Evolutionary conservation across 2,797 vertebrate genomes (phyloP), one percentile per base, ranked within the genome.

Genomic region (Scyliorhinus canicula): DNA sequence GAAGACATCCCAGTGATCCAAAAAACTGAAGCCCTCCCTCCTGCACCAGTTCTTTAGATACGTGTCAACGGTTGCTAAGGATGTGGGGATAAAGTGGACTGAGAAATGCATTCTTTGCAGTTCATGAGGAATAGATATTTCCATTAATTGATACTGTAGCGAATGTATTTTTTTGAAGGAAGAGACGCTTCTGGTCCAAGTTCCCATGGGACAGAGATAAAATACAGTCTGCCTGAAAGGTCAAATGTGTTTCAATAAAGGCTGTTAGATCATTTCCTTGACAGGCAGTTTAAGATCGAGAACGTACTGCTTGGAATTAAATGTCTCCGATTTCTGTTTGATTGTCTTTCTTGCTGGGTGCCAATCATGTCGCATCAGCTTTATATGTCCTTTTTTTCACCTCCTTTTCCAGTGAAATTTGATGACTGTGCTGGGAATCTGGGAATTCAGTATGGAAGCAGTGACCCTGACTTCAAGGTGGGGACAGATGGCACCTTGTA

Each of bases 401-500:
- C 21, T 95, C 95, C 52, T 96, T 96, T 95, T 95, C 88, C 96
- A 99, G 99, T 99, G 95, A 97, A 97, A 96, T 99, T 99, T 96
- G 98, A 98, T 94, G 98, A 98, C 97, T 99, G 99, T 96, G 95
- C 96, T 26, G 97, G 97, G 95, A 98, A 97, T 71, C 96, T 97
- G 93, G 98, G 96, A 4, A 97, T 98, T 93, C 97, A 95, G 8
- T 98, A 98, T 60, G 97, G 97, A 96, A 99, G 98, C 97, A 98
- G 97, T 95, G 98, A 98, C 96, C 95, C 97, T 95, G 96, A 97
- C 96, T 99, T 99, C 98, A 97, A 97, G 95, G 98, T 99, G 95
- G 96, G 97, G 84, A 96, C 96, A 0, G 98, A 99, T 3, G 98
- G 99, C 60, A 98, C 98, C 1, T 95, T 99, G 95, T 98, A 97